Percentiles rank a stretch among this genome's conserved stretches.
Conservation (phyloP, 1,140 invertebrate species). For the Oedothorax gibbosus region DNA sequence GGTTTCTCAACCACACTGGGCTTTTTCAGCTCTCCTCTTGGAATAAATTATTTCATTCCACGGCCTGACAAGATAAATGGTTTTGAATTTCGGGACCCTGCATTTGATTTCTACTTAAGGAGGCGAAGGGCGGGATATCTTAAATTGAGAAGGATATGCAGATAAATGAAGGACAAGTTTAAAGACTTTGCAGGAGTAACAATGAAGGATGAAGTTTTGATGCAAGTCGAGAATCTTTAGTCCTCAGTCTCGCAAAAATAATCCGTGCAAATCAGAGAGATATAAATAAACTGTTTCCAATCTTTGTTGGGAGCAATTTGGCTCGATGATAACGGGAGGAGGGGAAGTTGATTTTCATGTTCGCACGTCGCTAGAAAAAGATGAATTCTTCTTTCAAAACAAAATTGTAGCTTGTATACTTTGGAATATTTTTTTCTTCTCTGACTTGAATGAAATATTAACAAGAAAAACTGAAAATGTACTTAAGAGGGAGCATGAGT, state of each 20-base stretch:
- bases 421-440: background rate
- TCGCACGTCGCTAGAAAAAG: conserved; percentile 23
- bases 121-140: background rate
- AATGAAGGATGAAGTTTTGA: conserved; percentile 56
- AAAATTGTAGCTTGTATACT: conserved; percentile 38
- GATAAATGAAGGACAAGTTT: conserved; percentile 56
- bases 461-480: too few relatives aligned
- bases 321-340: background rate
- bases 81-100: conserved; percentile 29
- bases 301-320: conserved; percentile 39
- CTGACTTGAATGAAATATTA: too few relatives aligned
- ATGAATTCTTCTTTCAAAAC: conserved; percentile 48
- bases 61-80: conserved; percentile 52
- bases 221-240: conserved; percentile 42
- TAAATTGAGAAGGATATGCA: conserved; percentile 54
- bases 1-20: conserved; percentile 37
- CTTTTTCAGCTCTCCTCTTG: conserved; percentile 21
- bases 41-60: conserved; percentile 44
- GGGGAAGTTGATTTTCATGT: conserved; percentile 52
- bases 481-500: too few relatives aligned
- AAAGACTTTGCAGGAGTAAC: conserved; percentile 46
- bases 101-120: conserved; percentile 53
- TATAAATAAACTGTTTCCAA: conserved; percentile 51
- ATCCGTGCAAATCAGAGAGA: conserved; percentile 36
- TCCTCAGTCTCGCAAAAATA: conserved; percentile 6